Conservation (phyloP, 1,140 invertebrate genomes). For the Vanessa atalanta region DNA sequence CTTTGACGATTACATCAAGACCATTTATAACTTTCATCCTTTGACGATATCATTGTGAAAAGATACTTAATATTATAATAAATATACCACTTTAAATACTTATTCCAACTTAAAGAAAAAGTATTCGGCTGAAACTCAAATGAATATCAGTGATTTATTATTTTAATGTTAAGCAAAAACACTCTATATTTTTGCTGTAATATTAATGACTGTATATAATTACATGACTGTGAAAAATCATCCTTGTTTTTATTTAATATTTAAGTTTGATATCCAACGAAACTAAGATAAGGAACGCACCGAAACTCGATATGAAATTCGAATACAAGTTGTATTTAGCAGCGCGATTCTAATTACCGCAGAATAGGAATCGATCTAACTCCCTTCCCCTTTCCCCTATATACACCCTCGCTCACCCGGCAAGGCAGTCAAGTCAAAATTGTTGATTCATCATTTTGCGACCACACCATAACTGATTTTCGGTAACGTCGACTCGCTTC, state of each 20-base stretch:
- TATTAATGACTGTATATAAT: too few species aligned
- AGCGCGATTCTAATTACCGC: conserved; percentile 72
- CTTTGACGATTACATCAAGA: conserved; percentile 37
- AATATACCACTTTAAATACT: background rate
- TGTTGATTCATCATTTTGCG: conserved; percentile 59
- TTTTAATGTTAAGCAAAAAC: too few species aligned
- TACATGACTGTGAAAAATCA: too few species aligned
- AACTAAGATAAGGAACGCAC: conserved; percentile 3
- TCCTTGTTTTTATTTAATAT: too few species aligned
- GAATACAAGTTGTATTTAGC: conserved; percentile 53
- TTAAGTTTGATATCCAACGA: background rate
- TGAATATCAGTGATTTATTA: background rate
- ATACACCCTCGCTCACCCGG: conserved; percentile 22
- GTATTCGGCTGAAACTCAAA: background rate
- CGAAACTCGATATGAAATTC: conserved; percentile 12
- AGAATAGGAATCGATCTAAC: conserved; percentile 76
- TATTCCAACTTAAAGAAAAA: background rate
- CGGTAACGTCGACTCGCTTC: conserved; percentile 39
- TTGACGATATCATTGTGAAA: conserved; percentile 22
- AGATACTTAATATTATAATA: background rate
- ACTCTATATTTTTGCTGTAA: too few species aligned
- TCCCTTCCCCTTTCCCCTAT: conserved; percentile 42
- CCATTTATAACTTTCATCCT: conserved; percentile 32
- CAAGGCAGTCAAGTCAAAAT: conserved; percentile 57
- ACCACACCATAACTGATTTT: conserved; percentile 55